These are phyloP conservation scores for Meleagris gallopavo DNA, from an alignment of 2,113 vertebrate genomes.

Conservation along the genomic window DNA sequence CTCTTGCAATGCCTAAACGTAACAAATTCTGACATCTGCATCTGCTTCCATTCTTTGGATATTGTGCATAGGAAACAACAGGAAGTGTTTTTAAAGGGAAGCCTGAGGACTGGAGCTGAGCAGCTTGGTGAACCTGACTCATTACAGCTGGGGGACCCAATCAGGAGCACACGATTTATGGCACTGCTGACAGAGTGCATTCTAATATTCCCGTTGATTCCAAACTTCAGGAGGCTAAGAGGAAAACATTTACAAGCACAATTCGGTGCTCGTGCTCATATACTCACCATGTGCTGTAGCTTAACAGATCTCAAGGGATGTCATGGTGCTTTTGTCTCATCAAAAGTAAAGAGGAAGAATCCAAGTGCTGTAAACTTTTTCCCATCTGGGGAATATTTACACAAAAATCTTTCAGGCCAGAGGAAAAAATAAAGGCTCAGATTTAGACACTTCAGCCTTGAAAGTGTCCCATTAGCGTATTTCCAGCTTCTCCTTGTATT, in stretches of 20 bases:
- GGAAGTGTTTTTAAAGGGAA: neutral
- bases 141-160: neutral
- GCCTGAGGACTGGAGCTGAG: neutral
- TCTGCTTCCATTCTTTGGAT: neutral
- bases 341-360: neutral
- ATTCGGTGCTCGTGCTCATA: neutral
- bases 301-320: neutral
- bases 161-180: neutral
- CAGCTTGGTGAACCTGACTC: neutral
- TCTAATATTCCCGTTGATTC: neutral
- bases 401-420: neutral
- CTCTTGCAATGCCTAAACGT: neutral
- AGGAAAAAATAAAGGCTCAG: slow-evolving; percentile 11
- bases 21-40: neutral
- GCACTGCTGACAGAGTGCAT: neutral
- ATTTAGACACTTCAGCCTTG: slow-evolving; percentile 49
- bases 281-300: neutral
- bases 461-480: slow-evolving; percentile 3
- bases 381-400: neutral
- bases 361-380: neutral
- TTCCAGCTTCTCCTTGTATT: slow-evolving; percentile 26
- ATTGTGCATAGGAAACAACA: neutral
- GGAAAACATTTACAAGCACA: neutral
- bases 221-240: neutral
- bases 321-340: neutral